phyloP scores from a whole-genome alignment of 2,888 invertebrate species.

The Neoascia interrupta region DNA sequence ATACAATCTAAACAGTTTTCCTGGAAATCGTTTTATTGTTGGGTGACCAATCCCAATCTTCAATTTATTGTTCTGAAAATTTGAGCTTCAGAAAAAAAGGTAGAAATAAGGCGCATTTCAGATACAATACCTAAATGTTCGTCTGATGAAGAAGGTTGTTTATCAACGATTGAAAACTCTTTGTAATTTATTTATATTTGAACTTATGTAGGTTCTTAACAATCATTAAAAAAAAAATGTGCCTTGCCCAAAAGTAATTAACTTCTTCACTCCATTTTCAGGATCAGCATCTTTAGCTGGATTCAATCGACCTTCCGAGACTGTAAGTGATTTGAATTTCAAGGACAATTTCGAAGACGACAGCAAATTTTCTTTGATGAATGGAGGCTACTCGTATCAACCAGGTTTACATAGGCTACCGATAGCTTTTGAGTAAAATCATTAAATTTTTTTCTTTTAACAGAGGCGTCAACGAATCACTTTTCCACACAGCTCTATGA shows the following conservation, averaged over 20 bases:
- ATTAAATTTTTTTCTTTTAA: neutral
- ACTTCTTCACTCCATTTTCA: conserved; percentile 53
- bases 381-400: conserved; percentile 75
- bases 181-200: no score
- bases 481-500: conserved; percentile 74
- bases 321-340: conserved; percentile 87
- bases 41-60: no score
- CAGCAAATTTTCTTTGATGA: conserved; percentile 69
- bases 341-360: conserved; percentile 82
- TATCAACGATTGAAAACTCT: no score
- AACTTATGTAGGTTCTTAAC: no score
- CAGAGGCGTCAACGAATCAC: conserved; percentile 79
- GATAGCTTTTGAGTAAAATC: neutral
- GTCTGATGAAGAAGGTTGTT: no score
- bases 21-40: no score
- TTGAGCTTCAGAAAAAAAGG: no score
- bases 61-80: no score
- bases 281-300: conserved; percentile 78
- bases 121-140: no score
- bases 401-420: conserved; percentile 71
- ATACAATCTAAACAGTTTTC: no score
- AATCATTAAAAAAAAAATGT: no score
- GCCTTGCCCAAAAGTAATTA: neutral
- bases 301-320: conserved; percentile 77
- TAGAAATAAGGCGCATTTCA: no score